phyloP scores from a whole-genome alignment of 2,888 invertebrate genomes.

The Eremobia ochroleuca region DNA sequence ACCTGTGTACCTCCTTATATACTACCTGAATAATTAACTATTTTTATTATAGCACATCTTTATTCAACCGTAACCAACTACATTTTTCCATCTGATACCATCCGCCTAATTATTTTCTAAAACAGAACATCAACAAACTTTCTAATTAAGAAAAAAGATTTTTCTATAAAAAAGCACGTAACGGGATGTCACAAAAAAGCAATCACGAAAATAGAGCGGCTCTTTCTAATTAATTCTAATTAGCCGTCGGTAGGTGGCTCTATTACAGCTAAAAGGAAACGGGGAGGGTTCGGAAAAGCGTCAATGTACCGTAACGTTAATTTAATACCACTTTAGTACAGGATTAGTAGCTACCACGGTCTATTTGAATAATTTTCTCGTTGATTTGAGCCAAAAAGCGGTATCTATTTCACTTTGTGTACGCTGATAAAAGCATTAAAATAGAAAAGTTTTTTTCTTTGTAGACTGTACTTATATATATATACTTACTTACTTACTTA shows the following conservation, averaged over 20 bases:
- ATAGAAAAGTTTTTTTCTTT: constrained; percentile 25
- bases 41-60: background rate
- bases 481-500: too few relatives aligned
- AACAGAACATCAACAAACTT: constrained; percentile 36
- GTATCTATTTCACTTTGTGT: constrained; percentile 51
- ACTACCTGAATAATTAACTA: background rate
- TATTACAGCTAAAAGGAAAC: constrained; percentile 74
- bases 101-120: constrained; percentile 18
- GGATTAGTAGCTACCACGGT: constrained; percentile 75
- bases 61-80: constrained; percentile 6
- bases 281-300: constrained; percentile 80
- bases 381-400: constrained; percentile 75
- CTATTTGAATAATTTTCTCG: constrained; percentile 84
- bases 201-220: constrained; percentile 74
- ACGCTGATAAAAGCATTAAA: constrained; percentile 25
- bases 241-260: constrained; percentile 76
- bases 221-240: constrained; percentile 84
- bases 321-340: constrained; percentile 80
- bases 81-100: background rate
- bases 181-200: constrained; percentile 69
- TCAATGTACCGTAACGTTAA: constrained; percentile 83
- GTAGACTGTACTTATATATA: constrained; percentile 30
- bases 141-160: constrained; percentile 62
- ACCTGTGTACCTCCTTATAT: background rate
- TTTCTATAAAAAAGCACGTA: constrained; percentile 61